Percentiles rank a stretch among this genome's conserved stretches.
Conservation (phyloP, 2,113 vertebrate genomes). For the Artemisiospiza belli region DNA sequence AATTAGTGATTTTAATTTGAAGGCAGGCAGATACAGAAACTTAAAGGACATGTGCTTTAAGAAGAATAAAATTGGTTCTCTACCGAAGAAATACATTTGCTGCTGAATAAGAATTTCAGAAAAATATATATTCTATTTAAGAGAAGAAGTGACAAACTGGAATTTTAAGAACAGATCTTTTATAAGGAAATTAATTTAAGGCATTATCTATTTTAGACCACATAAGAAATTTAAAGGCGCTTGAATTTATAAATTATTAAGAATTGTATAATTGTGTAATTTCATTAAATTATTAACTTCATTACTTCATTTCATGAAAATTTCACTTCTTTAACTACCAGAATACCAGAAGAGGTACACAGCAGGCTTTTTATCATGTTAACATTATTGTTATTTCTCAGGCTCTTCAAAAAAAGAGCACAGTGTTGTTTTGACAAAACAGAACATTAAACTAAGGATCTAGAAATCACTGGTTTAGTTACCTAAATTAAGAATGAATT, state of each 20-base stretch:
- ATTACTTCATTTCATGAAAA: background rate
- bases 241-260: background rate
- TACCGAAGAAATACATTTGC: background rate
- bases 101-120: background rate
- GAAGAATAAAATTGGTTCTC: background rate
- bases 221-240: background rate
- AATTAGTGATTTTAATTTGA: background rate
- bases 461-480: background rate
- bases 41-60: background rate
- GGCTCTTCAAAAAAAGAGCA: background rate
- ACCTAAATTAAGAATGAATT: background rate
- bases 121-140: background rate
- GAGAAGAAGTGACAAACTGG: background rate
- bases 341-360: background rate
- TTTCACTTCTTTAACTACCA: background rate
- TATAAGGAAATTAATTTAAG: background rate
- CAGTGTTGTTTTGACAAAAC: background rate
- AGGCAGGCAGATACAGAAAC: background rate
- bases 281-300: background rate
- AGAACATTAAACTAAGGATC: background rate
- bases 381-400: background rate
- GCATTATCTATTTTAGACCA: background rate
- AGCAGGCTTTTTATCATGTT: background rate
- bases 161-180: background rate
- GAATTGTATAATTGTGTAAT: background rate